Conservation (phyloP, 2,888 invertebrate genomes). For the Ceraclea dissimilis region DNA sequence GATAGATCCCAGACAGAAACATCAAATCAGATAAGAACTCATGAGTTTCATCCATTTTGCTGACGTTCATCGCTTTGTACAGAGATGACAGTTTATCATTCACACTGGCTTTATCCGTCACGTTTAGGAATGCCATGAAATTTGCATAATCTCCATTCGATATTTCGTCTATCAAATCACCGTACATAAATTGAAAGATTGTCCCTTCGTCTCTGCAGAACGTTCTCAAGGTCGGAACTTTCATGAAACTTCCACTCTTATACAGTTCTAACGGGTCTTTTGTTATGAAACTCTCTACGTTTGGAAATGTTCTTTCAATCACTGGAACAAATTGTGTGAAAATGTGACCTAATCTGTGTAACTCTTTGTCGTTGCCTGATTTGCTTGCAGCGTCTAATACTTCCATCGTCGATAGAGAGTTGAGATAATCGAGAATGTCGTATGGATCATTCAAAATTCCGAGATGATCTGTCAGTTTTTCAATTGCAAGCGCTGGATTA, state of each 20-base stretch:
- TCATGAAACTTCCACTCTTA: constrained; percentile 35
- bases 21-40: constrained; percentile 15
- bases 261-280: constrained; percentile 42
- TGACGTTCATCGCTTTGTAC: constrained; percentile 29
- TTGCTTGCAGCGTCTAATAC: background rate
- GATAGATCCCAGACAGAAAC: constrained; percentile 14
- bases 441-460: background rate
- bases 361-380: background rate
- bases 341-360: background rate
- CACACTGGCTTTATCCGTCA: constrained; percentile 34
- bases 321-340: constrained; percentile 30
- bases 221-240: constrained; percentile 47
- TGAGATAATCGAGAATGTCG: background rate
- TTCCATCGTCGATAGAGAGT: background rate
- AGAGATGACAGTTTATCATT: constrained; percentile 33
- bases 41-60: constrained; percentile 7
- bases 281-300: constrained; percentile 11
- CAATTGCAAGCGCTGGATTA: background rate
- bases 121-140: background rate
- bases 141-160: constrained; percentile 7
- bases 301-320: constrained; percentile 15
- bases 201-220: constrained; percentile 50
- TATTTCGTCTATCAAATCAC: constrained; percentile 1
- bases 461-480: background rate
- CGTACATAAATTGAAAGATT: constrained; percentile 26